A percentile compares a stretch with the other conserved stretches of the same genome.
These are phyloP conservation scores for Nomada ruficornis DNA, from an alignment of 2,888 invertebrate genomes.

Conservation along the genomic window DNA sequence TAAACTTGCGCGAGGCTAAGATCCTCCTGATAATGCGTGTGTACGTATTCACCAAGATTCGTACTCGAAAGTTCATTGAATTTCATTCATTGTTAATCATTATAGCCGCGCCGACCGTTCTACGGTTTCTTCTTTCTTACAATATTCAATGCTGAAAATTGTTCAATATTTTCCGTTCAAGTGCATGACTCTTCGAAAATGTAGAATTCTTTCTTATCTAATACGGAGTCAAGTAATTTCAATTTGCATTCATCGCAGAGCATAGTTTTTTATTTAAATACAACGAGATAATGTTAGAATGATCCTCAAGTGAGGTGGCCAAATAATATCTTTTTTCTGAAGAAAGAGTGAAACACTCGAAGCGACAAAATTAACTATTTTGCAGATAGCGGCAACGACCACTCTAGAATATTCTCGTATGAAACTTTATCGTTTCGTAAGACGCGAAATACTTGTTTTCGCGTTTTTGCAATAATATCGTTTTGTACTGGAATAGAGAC, in stretches of 20 bases:
- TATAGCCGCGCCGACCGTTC: constrained; percentile 20
- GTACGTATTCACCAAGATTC: constrained; percentile 10
- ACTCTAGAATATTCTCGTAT: neutral
- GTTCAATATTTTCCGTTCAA: neutral
- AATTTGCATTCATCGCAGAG: too few species aligned
- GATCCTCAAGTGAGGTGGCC: too few species aligned
- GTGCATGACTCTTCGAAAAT: neutral
- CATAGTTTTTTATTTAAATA: too few species aligned
- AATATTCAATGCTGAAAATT: neutral
- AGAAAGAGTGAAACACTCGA: too few species aligned
- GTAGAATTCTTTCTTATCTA: neutral
- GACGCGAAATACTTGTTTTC: too few species aligned
- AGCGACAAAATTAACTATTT: too few species aligned
- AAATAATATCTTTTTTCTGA: too few species aligned
- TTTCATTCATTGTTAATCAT: constrained; percentile 45
- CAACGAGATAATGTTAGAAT: too few species aligned
- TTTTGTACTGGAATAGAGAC: too few species aligned
- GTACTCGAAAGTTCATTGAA: constrained; percentile 40
- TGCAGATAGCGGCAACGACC: neutral
- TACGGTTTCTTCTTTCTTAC: constrained; percentile 3
- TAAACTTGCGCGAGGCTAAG: constrained; percentile 50
- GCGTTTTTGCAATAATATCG: too few species aligned
- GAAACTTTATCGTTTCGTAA: neutral
- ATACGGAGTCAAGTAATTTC: too few species aligned
- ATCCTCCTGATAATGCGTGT: constrained; percentile 30